These are phyloP conservation scores for Acanthis flammea DNA, from an alignment of 2,797 vertebrate species.

Conservation along the genomic window DNA sequence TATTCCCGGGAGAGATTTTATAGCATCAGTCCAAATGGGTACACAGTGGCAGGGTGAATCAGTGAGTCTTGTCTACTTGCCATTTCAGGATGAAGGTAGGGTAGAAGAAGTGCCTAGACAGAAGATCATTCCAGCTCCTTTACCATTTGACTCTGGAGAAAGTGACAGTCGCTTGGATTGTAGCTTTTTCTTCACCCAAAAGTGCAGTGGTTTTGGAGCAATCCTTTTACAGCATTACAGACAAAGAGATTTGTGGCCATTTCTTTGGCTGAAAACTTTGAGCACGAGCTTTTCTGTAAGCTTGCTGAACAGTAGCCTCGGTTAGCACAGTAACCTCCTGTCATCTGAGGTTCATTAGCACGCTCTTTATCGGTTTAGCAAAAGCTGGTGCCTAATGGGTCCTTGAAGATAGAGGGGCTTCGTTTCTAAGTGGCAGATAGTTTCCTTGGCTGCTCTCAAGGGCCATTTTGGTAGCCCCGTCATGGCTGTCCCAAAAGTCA, in stretches of 20 bases:
- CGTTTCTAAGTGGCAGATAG: background rate
- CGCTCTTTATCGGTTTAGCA: background rate
- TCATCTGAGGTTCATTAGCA: conserved; percentile 29
- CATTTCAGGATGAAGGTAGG: background rate
- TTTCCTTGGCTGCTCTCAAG: background rate
- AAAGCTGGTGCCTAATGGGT: conserved; percentile 7
- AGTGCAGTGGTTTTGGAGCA: background rate
- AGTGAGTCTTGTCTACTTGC: background rate
- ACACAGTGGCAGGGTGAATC: background rate
- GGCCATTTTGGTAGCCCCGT: conserved; percentile 18
- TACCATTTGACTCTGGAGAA: background rate
- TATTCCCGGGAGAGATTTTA: background rate
- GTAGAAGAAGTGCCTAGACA: background rate
- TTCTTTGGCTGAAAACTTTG: background rate
- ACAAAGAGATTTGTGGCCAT: background rate
- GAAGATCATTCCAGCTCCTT: background rate
- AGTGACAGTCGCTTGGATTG: background rate
- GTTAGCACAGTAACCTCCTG: background rate
- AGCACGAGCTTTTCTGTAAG: background rate
- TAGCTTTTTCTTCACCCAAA: background rate
- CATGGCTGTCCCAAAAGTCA: conserved; percentile 1
- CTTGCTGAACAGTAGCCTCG: conserved; percentile 6
- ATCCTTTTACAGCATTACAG: background rate
- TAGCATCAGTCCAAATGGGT: background rate
- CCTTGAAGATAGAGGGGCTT: background rate